Evolutionary conservation across 37 sponge, comb jelly and placozoan species (phyloP).

Genomic region (Eunapius fragilis): DNA sequence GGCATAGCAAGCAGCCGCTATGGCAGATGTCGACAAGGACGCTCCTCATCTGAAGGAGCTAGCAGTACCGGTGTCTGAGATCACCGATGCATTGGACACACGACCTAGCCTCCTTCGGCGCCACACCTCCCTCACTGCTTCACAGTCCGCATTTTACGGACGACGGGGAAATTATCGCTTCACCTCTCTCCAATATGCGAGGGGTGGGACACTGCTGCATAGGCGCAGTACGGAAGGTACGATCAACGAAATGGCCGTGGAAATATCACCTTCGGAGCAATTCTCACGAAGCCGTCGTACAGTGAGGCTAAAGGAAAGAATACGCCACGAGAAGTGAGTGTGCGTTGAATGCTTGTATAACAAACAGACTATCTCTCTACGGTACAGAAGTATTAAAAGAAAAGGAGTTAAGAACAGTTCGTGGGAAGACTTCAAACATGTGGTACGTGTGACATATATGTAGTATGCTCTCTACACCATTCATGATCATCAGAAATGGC

Average conservation of each 20-base stretch:
- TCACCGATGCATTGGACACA: neutral
- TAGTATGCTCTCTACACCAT: too few species aligned
- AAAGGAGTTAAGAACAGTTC: neutral
- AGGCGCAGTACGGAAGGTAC: neutral
- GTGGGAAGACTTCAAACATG: neutral
- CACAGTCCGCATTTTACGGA: neutral
- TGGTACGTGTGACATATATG: neutral
- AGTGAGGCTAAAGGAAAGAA: neutral
- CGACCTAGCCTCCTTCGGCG: neutral
- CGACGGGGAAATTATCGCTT: neutral
- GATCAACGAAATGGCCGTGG: neutral
- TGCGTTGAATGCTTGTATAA: too few species aligned
- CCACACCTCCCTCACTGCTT: neutral
- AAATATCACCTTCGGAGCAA: neutral
- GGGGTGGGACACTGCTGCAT: neutral
- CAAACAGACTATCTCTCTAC: too few species aligned
- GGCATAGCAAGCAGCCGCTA: neutral
- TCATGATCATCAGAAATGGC: slow-evolving; percentile 70
- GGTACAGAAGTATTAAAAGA: neutral
- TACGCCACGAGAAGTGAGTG: neutral
- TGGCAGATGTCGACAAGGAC: neutral
- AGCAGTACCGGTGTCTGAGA: neutral
- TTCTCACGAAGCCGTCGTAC: neutral
- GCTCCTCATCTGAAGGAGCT: neutral
- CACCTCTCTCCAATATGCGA: neutral